phyloP scores from a whole-genome alignment of 2,888 invertebrate genomes.

The Macrophya alboannulata region DNA sequence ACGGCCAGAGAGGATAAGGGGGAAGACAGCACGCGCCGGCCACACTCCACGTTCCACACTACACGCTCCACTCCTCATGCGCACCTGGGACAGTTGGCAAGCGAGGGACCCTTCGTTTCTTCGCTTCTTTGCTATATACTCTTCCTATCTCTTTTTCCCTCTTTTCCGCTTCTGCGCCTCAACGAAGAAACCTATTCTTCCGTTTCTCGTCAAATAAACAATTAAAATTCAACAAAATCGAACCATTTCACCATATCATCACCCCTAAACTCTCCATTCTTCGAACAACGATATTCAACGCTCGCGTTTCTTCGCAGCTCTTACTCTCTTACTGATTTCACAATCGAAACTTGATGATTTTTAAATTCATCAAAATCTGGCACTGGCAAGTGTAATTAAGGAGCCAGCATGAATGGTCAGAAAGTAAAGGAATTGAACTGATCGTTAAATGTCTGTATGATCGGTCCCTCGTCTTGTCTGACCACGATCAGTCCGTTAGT shows the following conservation, averaged over 20 bases:
- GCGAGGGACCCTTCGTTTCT: conserved; percentile 66
- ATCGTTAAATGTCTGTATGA: background rate
- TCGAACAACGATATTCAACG: background rate
- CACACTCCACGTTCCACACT: conserved; percentile 75
- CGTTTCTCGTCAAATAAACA: conserved; percentile 60
- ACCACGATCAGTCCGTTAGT: background rate
- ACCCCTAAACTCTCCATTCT: background rate
- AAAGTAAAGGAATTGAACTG: background rate
- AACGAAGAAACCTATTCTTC: conserved; percentile 60
- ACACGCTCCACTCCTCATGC: conserved; percentile 63
- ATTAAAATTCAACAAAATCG: conserved; percentile 48
- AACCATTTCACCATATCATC: conserved; percentile 1
- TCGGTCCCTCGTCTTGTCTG: background rate
- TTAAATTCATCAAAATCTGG: background rate
- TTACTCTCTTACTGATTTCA: background rate
- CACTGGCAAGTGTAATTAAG: too few species aligned
- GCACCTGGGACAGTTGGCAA: conserved; percentile 80
- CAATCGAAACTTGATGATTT: background rate
- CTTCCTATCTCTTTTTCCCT: conserved; percentile 57
- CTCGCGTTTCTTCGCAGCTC: background rate
- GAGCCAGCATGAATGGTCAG: background rate
- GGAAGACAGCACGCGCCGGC: conserved; percentile 78
- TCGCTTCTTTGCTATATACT: conserved; percentile 48
- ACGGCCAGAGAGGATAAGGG: conserved; percentile 68
- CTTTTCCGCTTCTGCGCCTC: conserved; percentile 45